Base-by-base conservation (phyloP, 2,888 invertebrate species). In the Ptychoptera contaminata region DNA sequence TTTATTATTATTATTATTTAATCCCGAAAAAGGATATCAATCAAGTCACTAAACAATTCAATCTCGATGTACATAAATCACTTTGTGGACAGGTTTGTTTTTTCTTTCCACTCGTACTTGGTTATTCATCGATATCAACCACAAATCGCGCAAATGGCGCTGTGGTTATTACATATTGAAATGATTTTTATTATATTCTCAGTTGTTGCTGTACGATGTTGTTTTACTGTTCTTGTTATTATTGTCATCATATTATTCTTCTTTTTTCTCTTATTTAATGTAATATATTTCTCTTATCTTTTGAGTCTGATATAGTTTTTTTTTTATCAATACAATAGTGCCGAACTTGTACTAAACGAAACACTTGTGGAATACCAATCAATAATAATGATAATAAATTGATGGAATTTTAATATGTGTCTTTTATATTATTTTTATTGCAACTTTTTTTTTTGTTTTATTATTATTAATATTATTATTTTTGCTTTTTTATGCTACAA, bases 11-110 rank as follows among this genome's bases (percentile, higher is more conserved):
- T 32, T 32, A 7, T 32, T 7, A 7, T 32, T 32, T n/a, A 11
- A 32, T 32, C 32, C 32, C 32, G 9, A 32, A 32, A 32, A 11
- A 32, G 40, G 40, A 40, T 40, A 40, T 40, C 40, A 40, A 40
- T 40, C 40, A 40, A 40, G 40, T 40, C 40, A 40, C 57, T 40
- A 60, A 63, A 62, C 64, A 62, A 63, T 63, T 63, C 61, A 62
- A 63, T 63, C 59, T 59, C 58, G 59, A 60, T 60, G 61, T 60
- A 60, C 60, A 63, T 63, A 63, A 63, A 63, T 62, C 61, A 62
- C 61, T 54, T 53, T 52, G 52, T 53, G 48, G 50, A 47, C 49
- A 51, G 50, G 52, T 51, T 51, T 49, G 50, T 52, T 9, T 32
- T 32, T 11, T 32, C 8, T 32, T 32, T 32, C n/a, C n/a, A n/a